phyloP scores from a whole-genome alignment of 53 echinoderm and acorn worm genomes.

The Apostichopus leukothele region DNA sequence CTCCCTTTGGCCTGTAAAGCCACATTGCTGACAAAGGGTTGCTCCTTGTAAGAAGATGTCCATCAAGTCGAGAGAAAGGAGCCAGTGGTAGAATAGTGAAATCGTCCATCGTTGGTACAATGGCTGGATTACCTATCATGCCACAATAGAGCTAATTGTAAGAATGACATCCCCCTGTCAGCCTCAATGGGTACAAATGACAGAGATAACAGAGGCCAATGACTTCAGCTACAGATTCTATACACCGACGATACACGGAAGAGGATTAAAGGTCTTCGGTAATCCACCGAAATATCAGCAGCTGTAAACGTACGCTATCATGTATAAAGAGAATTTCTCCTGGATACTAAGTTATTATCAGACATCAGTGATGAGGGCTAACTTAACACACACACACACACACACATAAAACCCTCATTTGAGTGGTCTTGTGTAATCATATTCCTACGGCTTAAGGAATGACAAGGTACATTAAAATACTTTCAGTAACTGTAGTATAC shows the following conservation, averaged over 20 bases:
- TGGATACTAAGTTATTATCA: too few species aligned
- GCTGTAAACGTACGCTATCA: too few species aligned
- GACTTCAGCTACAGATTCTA: background rate
- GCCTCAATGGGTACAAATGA: background rate
- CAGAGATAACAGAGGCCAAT: constrained; percentile 3
- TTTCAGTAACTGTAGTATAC: too few species aligned
- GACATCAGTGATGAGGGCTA: too few species aligned
- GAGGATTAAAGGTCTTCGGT: background rate
- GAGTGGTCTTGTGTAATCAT: too few species aligned
- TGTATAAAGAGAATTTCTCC: too few species aligned
- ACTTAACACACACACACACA: too few species aligned
- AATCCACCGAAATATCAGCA: too few species aligned
- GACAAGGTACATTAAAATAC: too few species aligned
- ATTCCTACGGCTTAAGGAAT: too few species aligned
- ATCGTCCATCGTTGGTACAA: constrained; percentile 3
- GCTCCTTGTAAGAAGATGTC: background rate
- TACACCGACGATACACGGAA: background rate
- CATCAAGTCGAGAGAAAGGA: background rate
- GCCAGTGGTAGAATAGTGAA: background rate
- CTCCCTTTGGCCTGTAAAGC: background rate
- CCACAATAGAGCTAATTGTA: constrained; percentile 40
- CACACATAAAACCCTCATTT: too few species aligned
- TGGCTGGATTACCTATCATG: background rate
- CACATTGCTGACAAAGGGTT: background rate
- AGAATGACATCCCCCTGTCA: constrained; percentile 5